Percentiles rank a stretch among this genome's conserved stretches.
Evolutionary conservation across 2,113 vertebrate genomes (phyloP).

Genomic region (Eurypyga helias): DNA sequence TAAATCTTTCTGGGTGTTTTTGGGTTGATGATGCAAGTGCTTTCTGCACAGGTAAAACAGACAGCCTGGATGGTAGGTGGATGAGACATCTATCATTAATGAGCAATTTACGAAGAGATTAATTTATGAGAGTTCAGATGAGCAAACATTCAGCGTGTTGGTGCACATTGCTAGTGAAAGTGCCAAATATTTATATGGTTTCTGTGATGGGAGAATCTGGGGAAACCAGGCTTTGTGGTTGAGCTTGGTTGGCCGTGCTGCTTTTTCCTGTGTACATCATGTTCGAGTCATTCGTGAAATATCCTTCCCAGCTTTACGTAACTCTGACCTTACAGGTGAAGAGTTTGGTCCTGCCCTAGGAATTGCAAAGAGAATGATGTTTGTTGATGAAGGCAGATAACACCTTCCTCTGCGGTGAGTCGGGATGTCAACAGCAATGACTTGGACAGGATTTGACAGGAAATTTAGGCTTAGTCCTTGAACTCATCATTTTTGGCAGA

Average conservation of each 20-base stretch:
- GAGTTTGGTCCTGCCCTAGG: constrained; percentile 22
- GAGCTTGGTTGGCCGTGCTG: background rate
- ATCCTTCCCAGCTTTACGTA: background rate
- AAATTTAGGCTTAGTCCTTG: constrained; percentile 5
- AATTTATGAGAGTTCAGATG: background rate
- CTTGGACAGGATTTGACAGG: constrained; percentile 3
- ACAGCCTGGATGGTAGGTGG: background rate
- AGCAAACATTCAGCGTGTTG: background rate
- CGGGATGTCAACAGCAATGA: background rate
- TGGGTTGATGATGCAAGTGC: background rate
- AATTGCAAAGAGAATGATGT: background rate
- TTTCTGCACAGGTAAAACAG: background rate
- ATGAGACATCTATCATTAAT: background rate
- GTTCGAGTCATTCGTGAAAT: constrained; percentile 6
- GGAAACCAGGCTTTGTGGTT: background rate
- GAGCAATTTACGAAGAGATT: background rate
- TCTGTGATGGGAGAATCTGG: background rate
- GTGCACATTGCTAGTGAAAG: background rate
- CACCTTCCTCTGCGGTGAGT: constrained; percentile 11
- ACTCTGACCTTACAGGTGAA: constrained; percentile 31
- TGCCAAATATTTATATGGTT: background rate
- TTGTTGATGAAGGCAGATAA: constrained; percentile 27
- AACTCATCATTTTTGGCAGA: background rate
- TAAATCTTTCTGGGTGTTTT: background rate
- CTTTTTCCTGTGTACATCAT: background rate